Evolutionary conservation across 1,140 invertebrate genomes (phyloP).

Genomic region (Zaprionus taronus): DNA sequence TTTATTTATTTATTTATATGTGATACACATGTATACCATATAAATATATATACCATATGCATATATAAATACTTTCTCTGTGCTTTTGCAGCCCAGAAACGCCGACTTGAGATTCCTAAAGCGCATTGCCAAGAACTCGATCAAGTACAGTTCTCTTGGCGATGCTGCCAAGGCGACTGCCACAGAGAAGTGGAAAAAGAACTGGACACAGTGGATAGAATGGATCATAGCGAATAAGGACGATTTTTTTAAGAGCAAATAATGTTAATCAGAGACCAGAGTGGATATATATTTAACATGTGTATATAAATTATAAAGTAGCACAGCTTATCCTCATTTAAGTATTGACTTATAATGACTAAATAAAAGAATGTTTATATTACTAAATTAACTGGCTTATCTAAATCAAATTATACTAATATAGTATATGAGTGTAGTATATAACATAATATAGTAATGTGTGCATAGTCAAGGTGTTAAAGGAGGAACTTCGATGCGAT

Average conservation of each 20-base stretch:
- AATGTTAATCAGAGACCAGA: too few relatives aligned
- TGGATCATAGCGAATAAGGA: constrained; percentile 20
- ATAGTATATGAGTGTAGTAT: too few relatives aligned
- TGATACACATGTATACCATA: not conserved
- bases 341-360: too few relatives aligned
- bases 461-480: constrained; percentile 1
- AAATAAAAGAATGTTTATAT: too few relatives aligned
- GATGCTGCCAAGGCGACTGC: constrained; percentile 56
- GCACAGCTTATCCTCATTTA: too few relatives aligned
- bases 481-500: not conserved
- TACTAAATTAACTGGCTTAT: too few relatives aligned
- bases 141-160: constrained; percentile 86
- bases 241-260: too few relatives aligned
- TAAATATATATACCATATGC: not conserved
- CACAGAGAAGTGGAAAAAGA: constrained; percentile 61
- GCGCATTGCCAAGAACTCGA: constrained; percentile 90
- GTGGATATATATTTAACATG: too few relatives aligned
- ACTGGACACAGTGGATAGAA: constrained; percentile 66
- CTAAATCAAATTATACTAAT: not conserved
- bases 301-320: too few relatives aligned
- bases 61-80: not conserved
- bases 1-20: too few relatives aligned
- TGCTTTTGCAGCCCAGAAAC: constrained; percentile 84
- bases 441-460: not conserved
- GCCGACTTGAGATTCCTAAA: constrained; percentile 91